phyloP scores from a whole-genome alignment of 2,113 vertebrate species.

The Apteryx mantelli region DNA sequence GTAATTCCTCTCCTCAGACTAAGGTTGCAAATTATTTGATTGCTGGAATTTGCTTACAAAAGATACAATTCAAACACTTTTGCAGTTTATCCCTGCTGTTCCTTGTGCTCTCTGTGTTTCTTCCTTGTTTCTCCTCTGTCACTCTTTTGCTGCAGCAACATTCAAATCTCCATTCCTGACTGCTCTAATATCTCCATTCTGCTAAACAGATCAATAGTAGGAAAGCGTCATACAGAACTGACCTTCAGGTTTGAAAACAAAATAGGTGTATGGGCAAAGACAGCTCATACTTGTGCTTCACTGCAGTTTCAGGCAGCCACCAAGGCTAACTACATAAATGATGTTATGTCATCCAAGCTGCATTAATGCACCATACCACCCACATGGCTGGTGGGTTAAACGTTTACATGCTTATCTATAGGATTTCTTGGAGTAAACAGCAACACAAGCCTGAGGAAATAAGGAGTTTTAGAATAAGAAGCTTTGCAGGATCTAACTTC shows the following conservation, averaged over 20 bases:
- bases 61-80: not conserved
- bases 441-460: not conserved
- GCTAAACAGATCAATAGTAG: not conserved
- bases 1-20: not conserved
- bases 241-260: not conserved
- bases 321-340: not conserved
- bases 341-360: not conserved
- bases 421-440: not conserved
- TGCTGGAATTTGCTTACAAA: not conserved
- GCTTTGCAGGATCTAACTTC: not conserved
- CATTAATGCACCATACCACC: not conserved
- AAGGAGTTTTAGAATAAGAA: not conserved
- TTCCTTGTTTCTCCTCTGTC: not conserved
- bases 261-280: not conserved
- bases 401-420: not conserved
- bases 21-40: not conserved
- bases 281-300: not conserved
- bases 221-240: not conserved
- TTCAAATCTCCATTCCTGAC: not conserved
- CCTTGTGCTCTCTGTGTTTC: not conserved
- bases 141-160: not conserved
- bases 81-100: not conserved
- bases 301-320: not conserved
- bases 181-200: not conserved
- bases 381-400: not conserved